Base-by-base conservation (phyloP, 2,888 invertebrate genomes). In the Euzophera pinguis region DNA sequence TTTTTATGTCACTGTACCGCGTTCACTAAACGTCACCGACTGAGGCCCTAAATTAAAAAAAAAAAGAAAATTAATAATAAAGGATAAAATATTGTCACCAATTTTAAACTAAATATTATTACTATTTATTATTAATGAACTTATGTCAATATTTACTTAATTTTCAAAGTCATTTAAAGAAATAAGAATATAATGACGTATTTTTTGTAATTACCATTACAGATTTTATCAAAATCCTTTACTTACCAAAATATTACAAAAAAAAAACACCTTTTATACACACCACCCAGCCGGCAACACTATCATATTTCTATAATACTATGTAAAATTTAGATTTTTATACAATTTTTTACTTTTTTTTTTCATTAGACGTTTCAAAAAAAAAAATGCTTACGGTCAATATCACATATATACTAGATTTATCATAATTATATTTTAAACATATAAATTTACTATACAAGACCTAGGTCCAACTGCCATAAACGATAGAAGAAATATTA, bases 301-400 rank as follows among this genome's bases (percentile, higher is more conserved):
- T 45, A 32, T 29, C 42, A 29, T 32, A 45, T 14, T 27, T 2
- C 29, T 29, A 32, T 45, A 43, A 43, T 43, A 43, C 43, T 29
- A 43, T 45, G 9, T 45, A 32, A 45, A 29, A 38, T 9, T 27
- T 38, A 38, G 10, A 38, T 48, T 48, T 48, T 38, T 48, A 48
- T 38, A 48, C 38, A 38, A 27, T 48, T 48, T 48, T 38, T 48
- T 37, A 38, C 27, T 48, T 48, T 48, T 48, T 48, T 38, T 48
- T 38, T 22, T 48, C 47, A 17, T 48, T 38, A 13, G 48, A 48
- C 22, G 38, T 27, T 48, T 48, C 22, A 22, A 22, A 22, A 48
- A 48, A 48, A 47, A 48, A 48, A 48, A 45, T 34, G 45, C 45
- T 45, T 45, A 45, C 29, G 29, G 32, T 45, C 45, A 45, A 45